Evolutionary conservation across 1,140 invertebrate genomes (phyloP).

Genomic region (Drosophila micromelanica): DNA sequence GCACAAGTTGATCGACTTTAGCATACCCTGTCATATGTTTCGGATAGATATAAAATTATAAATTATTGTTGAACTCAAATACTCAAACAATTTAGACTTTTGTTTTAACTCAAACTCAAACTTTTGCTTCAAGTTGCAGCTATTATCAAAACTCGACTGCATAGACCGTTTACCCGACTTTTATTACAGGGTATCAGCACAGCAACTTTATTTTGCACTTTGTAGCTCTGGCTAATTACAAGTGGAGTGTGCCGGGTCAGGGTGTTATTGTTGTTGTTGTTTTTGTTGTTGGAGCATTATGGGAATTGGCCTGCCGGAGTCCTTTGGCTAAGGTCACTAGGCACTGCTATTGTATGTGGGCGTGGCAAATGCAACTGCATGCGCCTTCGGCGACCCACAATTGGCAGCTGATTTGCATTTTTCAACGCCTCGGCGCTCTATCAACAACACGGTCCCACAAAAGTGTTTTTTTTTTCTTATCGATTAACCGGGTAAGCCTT

Average conservation of each 20-base stretch:
- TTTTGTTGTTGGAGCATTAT: background rate
- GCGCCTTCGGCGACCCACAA: slow-evolving; percentile 1
- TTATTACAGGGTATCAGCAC: slow-evolving; percentile 20
- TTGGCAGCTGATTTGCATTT: slow-evolving; percentile 42
- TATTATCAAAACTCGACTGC: too few species aligned
- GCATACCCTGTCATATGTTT: slow-evolving; percentile 12
- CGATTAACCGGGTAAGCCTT: background rate
- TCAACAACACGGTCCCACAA: slow-evolving; percentile 19
- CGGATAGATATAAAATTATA: too few species aligned
- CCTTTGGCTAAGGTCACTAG: slow-evolving; percentile 33
- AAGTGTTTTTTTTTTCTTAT: background rate
- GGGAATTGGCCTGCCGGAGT: slow-evolving; percentile 12
- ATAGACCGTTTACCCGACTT: too few species aligned
- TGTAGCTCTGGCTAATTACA: slow-evolving; percentile 39
- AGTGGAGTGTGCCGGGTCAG: background rate
- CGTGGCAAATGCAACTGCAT: slow-evolving; percentile 24
- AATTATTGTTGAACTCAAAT: too few species aligned
- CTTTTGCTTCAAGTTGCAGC: too few species aligned
- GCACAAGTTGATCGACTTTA: background rate
- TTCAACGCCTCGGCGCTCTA: slow-evolving; percentile 24
- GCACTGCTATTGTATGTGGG: slow-evolving; percentile 13
- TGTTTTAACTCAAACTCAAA: too few species aligned
- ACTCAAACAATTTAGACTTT: too few species aligned
- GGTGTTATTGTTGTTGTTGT: background rate
- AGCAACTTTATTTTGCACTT: slow-evolving; percentile 59